Base-by-base conservation (phyloP, 1,140 invertebrate genomes). In the Heliconius hermathena region DNA sequence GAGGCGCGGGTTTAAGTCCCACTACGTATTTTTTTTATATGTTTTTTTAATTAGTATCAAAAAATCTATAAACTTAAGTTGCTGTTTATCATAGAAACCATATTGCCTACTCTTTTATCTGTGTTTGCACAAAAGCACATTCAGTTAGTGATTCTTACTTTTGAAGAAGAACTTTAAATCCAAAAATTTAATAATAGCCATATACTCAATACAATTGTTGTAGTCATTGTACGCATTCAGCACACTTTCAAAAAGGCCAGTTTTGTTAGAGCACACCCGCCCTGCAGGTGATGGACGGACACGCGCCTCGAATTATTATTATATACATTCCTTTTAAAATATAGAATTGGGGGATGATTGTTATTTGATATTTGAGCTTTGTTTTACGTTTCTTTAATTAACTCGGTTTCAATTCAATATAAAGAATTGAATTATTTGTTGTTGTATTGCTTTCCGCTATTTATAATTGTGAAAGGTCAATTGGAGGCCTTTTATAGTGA, bases 251-350 rank as follows among this genome's bases (percentile, higher is more conserved):
- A 85, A 82, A 80, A 81, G 79, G 75, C 80, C 76, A 81, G 81
- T 81, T 79, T 66, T 66, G 60, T 83, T 76, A 72, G 81, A 78
- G 81, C 84, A 84, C 85, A 84, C 81, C 84, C 83, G 79, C 73
- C 66, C 76, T 76, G 83, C 87, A 88, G 87, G 87, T 88, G 85
- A 86, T 79, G 82, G 57, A 81, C 77, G 71, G 79, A 84, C 83
- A 73, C 77, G 77, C 52, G 77, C 52, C 77, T 60, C 49, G 73
- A 29, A 16, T 73, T 78, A 66, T 73, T 78, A 73, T 78, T 73
- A 73, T 38, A 60, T 38, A 78, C 1, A 66, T 66, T 66, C 60
- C 22, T 26, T 29, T 66, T 66, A 66, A 26, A 3, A 29, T 29
- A 26, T 26, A 26, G 26, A 26, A 66, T 29, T 66, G 26, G 60